phyloP scores from a whole-genome alignment of 2,113 vertebrate genomes.

The Lasiurus borealis region DNA sequence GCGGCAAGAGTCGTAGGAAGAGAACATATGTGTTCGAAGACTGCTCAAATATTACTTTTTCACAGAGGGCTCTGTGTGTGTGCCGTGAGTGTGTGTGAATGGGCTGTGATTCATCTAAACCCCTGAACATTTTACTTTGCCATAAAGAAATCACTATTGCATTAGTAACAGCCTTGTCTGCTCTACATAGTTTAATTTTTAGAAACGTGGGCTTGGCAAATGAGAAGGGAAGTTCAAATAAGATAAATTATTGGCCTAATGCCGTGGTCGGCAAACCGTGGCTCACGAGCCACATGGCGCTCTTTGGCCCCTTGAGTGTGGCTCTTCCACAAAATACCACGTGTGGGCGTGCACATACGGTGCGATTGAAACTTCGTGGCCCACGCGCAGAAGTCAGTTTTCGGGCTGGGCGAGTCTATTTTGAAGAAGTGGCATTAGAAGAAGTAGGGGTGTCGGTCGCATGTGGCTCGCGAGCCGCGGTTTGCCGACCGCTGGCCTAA shows the following conservation, averaged over 20 bases:
- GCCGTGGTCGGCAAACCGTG: no score
- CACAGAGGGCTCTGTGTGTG: not conserved
- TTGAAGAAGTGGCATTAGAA: no score
- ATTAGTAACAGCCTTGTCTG: not conserved
- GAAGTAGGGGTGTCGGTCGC: no score
- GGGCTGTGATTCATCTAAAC: not conserved
- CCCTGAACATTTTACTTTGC: not conserved
- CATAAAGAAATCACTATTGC: not conserved
- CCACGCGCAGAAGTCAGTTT: no score
- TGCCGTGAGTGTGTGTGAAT: not conserved
- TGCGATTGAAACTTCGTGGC: no score
- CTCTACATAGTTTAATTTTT: conserved; percentile 16
- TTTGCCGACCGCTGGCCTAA: not conserved
- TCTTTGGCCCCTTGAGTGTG: no score
- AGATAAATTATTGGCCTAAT: not conserved
- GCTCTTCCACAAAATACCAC: no score
- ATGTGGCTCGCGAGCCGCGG: no score
- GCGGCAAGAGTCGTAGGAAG: not conserved
- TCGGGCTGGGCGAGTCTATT: no score
- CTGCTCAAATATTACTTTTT: not conserved
- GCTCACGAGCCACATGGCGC: no score
- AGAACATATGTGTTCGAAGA: not conserved
- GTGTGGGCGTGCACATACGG: no score
- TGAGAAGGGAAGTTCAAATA: not conserved
- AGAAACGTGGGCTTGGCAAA: not conserved